phyloP scores from a whole-genome alignment of 2,888 invertebrate species.

The Apamea sordens region DNA sequence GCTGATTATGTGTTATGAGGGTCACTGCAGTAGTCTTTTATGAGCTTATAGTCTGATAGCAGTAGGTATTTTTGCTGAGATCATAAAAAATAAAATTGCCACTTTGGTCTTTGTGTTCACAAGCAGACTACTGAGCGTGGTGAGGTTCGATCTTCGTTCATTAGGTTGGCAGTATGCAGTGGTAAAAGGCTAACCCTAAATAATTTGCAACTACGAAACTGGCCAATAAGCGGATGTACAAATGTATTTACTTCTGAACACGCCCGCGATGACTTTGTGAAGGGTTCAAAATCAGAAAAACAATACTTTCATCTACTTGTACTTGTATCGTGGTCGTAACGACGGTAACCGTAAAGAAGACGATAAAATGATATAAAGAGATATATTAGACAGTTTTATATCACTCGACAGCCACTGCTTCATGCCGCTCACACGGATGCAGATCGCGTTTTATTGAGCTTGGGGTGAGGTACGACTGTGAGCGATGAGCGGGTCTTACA shows the following conservation, averaged over 20 bases:
- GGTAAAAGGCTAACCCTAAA: background rate
- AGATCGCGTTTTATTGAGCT: constrained; percentile 57
- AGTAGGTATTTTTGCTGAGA: too few species aligned
- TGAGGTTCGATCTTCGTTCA: background rate
- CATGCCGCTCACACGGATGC: constrained; percentile 44
- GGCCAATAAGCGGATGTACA: too few species aligned
- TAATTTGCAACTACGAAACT: background rate
- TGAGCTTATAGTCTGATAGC: too few species aligned
- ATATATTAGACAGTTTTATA: constrained; percentile 47
- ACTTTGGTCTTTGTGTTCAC: background rate
- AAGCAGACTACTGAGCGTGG: background rate
- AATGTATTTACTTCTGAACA: background rate
- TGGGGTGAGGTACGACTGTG: background rate
- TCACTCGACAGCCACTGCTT: constrained; percentile 44
- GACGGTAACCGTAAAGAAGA: constrained; percentile 44
- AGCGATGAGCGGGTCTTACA: background rate
- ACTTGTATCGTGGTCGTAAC: constrained; percentile 19
- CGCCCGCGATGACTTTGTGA: background rate
- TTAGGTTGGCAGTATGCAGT: background rate
- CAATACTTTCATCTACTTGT: background rate
- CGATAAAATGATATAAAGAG: constrained; percentile 61
- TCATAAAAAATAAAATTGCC: too few species aligned
- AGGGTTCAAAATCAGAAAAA: background rate
- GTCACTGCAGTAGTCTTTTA: too few species aligned
- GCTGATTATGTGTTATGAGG: too few species aligned